A percentile compares a stretch with the other conserved stretches of the same genome.
Conservation (phyloP, 2,888 invertebrate genomes). For the Lypha dubia region DNA sequence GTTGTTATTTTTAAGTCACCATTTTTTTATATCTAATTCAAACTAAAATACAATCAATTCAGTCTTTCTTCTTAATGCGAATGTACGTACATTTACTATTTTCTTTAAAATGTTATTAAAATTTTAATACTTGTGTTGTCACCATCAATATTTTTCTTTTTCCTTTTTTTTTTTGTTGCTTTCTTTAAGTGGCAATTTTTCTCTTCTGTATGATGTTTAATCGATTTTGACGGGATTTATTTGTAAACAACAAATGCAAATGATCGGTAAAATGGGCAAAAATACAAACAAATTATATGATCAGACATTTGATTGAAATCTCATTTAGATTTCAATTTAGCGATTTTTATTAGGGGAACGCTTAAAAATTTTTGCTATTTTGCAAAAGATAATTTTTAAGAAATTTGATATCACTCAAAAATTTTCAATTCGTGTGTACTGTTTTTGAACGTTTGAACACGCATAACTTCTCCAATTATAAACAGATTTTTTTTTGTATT, state of each 20-base stretch:
- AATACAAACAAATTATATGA: slow-evolving; percentile 31
- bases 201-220: slow-evolving; percentile 62
- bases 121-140: slow-evolving; percentile 48
- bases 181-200: slow-evolving; percentile 63
- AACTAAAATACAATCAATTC: slow-evolving; percentile 46
- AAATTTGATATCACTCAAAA: too few relatives aligned
- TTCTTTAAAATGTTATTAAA: slow-evolving; percentile 34
- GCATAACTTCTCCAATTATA: too few relatives aligned
- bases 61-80: slow-evolving; percentile 28
- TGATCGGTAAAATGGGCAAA: slow-evolving; percentile 56
- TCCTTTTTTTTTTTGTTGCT: neutral
- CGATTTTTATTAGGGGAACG: slow-evolving; percentile 16
- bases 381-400: too few relatives aligned
- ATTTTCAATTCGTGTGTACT: too few relatives aligned
- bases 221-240: slow-evolving; percentile 67
- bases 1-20: slow-evolving; percentile 41
- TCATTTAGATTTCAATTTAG: slow-evolving; percentile 38
- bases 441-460: too few relatives aligned
- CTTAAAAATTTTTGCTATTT: neutral
- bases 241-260: slow-evolving; percentile 67
- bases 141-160: slow-evolving; percentile 18
- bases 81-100: slow-evolving; percentile 1
- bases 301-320: slow-evolving; percentile 61
- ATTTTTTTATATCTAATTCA: slow-evolving; percentile 17
- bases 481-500: too few relatives aligned